These are phyloP conservation scores for Cinara cedri DNA, from an alignment of 2,888 invertebrate species.

Conservation along the genomic window DNA sequence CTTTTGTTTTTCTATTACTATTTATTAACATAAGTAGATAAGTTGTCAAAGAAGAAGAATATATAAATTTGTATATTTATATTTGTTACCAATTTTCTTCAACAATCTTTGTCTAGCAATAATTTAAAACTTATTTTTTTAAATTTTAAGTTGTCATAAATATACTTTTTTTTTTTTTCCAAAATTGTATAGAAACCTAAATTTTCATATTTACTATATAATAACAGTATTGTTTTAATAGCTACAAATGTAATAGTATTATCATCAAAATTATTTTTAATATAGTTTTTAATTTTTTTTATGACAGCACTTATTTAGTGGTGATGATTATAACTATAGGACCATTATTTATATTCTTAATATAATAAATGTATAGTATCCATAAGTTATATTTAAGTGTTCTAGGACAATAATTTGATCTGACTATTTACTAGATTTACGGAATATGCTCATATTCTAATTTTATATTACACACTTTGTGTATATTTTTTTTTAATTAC, in stretches of 20 bases:
- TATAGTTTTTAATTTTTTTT: neutral
- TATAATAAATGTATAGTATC: constrained; percentile 7
- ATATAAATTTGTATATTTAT: constrained; percentile 17
- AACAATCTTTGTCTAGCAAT: constrained; percentile 12
- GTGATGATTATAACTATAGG: constrained; percentile 14
- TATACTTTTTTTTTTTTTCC: neutral
- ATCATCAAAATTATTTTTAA: constrained; percentile 11
- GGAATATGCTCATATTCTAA: constrained; percentile 35
- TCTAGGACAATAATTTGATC: constrained; percentile 54
- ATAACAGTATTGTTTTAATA: constrained; percentile 39
- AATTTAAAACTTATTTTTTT: constrained; percentile 15
- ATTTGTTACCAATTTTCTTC: constrained; percentile 39
- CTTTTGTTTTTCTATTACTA: constrained; percentile 1
- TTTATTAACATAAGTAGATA: constrained; percentile 22
- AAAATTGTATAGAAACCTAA: neutral
- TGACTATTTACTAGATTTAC: constrained; percentile 39
- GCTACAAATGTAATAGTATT: constrained; percentile 18
- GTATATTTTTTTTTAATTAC: neutral
- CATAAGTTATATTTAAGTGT: constrained; percentile 20
- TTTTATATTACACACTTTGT: constrained; percentile 16
- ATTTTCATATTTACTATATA: neutral
- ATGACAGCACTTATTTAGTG: constrained; percentile 8
- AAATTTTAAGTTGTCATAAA: neutral
- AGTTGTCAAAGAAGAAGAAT: neutral
- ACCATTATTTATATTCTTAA: constrained; percentile 37